A percentile compares a stretch with the other conserved stretches of the same genome.
These are phyloP conservation scores for silkworm (Bombyx mori) DNA, from an alignment of 1,140 invertebrate genomes.

Conservation along the genomic window ASM3026992v2 NC_085115.1:1478501-1479000, in stretches of 20 bases:
- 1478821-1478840: slow-evolving; percentile 23
- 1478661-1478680: too few species aligned
- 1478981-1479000: slow-evolving; percentile 98
- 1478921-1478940: slow-evolving; percentile 99
- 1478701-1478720: background rate
- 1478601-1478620: too few species aligned
- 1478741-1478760: too few species aligned
- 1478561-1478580: too few species aligned
- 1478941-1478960: slow-evolving; percentile 96
- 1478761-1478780: too few species aligned
- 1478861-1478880: slow-evolving; percentile 99
- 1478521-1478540: too few species aligned
- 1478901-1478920: slow-evolving; percentile 98
- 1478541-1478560: too few species aligned
- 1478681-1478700: too few species aligned
- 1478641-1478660: too few species aligned
- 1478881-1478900: slow-evolving; percentile 99
- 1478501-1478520: too few species aligned
- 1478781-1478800: background rate
- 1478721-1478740: background rate
- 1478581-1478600: too few species aligned
- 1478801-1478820: background rate
- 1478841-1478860: slow-evolving; percentile 96
- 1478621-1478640: too few species aligned
- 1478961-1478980: slow-evolving; percentile 98